A percentile compares a stretch with the other conserved stretches of the same genome.
These are phyloP conservation scores for Aphaenogaster rudis DNA, from an alignment of 1,140 invertebrate genomes.

Conservation along the genomic window DNA sequence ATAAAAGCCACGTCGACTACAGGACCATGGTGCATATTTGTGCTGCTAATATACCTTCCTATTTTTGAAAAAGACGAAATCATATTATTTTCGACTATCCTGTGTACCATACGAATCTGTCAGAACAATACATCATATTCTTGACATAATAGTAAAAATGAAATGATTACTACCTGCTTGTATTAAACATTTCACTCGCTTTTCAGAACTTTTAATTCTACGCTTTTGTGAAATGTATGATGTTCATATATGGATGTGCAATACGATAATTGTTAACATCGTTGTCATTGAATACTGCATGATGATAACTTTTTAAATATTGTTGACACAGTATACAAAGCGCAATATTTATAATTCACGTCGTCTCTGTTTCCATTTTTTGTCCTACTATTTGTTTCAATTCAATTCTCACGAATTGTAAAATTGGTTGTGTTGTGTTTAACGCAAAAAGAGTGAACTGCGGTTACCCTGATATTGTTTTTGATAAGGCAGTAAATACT, in stretches of 20 bases:
- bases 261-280: background rate
- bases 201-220: slow-evolving; percentile 25
- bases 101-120: background rate
- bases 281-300: background rate
- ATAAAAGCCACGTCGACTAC: background rate
- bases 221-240: background rate
- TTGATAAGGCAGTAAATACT: slow-evolving; percentile 13
- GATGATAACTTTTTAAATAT: slow-evolving; percentile 13
- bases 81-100: background rate
- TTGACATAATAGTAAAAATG: background rate
- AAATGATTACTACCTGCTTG: background rate
- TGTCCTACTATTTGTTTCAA: slow-evolving; percentile 37
- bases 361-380: slow-evolving; percentile 8
- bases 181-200: background rate
- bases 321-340: background rate
- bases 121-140: background rate
- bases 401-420: slow-evolving; percentile 48
- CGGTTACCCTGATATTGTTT: slow-evolving; percentile 49
- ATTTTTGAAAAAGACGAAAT: background rate
- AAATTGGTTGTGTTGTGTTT: slow-evolving; percentile 51
- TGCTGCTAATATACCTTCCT: background rate
- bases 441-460: slow-evolving; percentile 32
- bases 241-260: background rate
- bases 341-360: slow-evolving; percentile 12
- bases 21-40: background rate